Evolutionary conservation across 1,140 invertebrate genomes (phyloP), one percentile per base, ranked within the genome.

Genomic region (Sogatella furcifera): DNA sequence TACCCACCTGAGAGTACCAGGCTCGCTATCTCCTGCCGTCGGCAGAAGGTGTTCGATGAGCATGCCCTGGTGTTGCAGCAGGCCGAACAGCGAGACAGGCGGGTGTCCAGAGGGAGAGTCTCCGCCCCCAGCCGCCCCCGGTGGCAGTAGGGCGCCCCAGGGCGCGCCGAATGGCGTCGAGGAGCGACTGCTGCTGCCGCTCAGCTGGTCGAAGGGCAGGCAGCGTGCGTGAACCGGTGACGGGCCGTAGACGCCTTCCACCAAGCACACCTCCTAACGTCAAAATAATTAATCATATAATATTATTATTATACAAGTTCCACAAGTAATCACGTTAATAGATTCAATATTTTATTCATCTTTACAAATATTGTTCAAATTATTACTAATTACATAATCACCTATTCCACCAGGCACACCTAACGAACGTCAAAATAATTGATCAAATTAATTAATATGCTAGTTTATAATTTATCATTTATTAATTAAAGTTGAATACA

Each of bases 121-220:
- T 76, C 71, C 75, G 74, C 71, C 34, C 53, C 57, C 64, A 57
- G 71, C 63, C 8, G 69, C 67, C n/a, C n/a, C n/a, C 49, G 72
- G 68, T 42, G 71, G 69, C 34, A 38, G 34, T 1, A 38, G 34
- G 9, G 34, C 34, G 9, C 34, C 34, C 34, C 34, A 38, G 1
- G 73, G 73, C 28, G 74, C 68, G n/a, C 71, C 71, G 62, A 75
- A 75, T 9, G 74, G 75, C 3, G 74, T 74, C 10, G 74, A 74
- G 8, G 74, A 73, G 13, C 74, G 64, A 55, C 73, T 73, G 63
- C 72, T 74, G 55, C 71, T 70, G 2, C 70, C 67, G 52, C 61
- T 62, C 17, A 65, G 57, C 46, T 61, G 61, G 21, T 65, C 64
- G 52, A 62, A 59, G 8, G 59, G 59, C 8, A 53, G 53, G 11